Conservation (phyloP, 1,140 invertebrate genomes). For the Oncopeltus fasciatus region DNA sequence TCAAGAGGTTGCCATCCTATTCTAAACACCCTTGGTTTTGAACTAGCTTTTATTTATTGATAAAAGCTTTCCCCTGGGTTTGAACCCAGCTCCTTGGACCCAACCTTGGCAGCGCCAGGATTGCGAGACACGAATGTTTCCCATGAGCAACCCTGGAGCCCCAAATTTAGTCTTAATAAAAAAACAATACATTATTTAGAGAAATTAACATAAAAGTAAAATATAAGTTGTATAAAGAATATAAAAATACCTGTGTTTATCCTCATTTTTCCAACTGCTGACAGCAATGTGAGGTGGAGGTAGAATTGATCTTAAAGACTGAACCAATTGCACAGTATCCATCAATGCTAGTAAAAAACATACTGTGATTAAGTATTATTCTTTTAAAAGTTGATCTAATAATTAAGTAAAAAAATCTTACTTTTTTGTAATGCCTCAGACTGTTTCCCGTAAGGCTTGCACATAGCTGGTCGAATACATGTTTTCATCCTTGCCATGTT, state of each 20-base stretch:
- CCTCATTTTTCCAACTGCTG: conserved; percentile 74
- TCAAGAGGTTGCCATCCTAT: too few species aligned
- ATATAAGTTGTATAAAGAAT: too few species aligned
- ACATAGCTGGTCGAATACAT: conserved; percentile 69
- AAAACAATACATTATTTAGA: too few species aligned
- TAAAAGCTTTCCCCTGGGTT: too few species aligned
- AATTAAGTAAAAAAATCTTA: conserved; percentile 31
- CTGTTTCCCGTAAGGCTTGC: conserved; percentile 76
- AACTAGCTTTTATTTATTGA: too few species aligned
- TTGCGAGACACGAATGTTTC: too few species aligned
- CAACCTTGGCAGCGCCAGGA: too few species aligned
- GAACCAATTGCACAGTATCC: conserved; percentile 71
- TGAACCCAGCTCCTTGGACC: too few species aligned
- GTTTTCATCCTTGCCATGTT: conserved; percentile 74
- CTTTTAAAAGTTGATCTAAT: neutral
- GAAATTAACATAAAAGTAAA: too few species aligned
- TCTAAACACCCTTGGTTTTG: too few species aligned
- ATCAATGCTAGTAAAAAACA: conserved; percentile 43
- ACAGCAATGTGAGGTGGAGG: conserved; percentile 73
- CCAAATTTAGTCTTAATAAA: too few species aligned
- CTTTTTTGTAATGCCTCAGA: conserved; percentile 75
- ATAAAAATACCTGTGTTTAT: conserved; percentile 41
- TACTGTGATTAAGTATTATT: neutral
- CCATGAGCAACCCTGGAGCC: too few species aligned
- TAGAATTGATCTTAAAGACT: conserved; percentile 63